Evolutionary conservation across 2,888 invertebrate species (phyloP).

Genomic region (Cetonia aurata): DNA sequence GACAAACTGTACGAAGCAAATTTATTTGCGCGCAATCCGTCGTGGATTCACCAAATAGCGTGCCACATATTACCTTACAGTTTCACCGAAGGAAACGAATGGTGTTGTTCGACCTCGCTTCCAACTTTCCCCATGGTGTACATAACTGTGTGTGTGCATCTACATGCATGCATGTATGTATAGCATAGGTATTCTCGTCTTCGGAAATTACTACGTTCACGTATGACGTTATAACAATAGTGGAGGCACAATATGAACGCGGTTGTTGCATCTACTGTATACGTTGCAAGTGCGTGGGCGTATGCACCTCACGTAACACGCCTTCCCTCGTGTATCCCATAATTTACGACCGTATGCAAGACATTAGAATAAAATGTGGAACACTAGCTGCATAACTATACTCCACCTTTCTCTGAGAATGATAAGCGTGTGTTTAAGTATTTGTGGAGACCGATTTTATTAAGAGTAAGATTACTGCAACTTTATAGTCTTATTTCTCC

Average conservation of each 20-base stretch:
- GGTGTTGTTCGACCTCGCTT: slow-evolving; percentile 49
- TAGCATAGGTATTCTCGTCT: slow-evolving; percentile 29
- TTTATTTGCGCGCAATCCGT: not conserved
- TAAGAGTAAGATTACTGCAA: no score
- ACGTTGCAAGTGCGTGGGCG: slow-evolving; percentile 49
- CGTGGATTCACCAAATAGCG: slow-evolving; percentile 5
- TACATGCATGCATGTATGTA: slow-evolving; percentile 10
- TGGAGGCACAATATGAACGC: slow-evolving; percentile 21
- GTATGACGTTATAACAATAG: slow-evolving; percentile 38
- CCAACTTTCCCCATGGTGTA: slow-evolving; percentile 52
- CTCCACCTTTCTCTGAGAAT: slow-evolving; percentile 26
- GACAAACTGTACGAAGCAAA: not conserved
- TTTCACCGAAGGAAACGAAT: slow-evolving; percentile 15
- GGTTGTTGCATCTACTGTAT: slow-evolving; percentile 33
- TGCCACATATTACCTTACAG: slow-evolving; percentile 18
- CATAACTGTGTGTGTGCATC: no score
- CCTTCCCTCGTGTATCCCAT: slow-evolving; percentile 41
- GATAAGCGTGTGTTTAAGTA: not conserved
- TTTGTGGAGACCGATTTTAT: no score
- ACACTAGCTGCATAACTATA: slow-evolving; percentile 38
- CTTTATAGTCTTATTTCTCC: no score
- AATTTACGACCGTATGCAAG: slow-evolving; percentile 37
- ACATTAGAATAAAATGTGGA: slow-evolving; percentile 43
- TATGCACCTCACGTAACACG: slow-evolving; percentile 49
- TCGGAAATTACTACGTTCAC: slow-evolving; percentile 33